phyloP scores from a whole-genome alignment of 2,888 invertebrate genomes.

The Reticulitermes lucifugus region DNA sequence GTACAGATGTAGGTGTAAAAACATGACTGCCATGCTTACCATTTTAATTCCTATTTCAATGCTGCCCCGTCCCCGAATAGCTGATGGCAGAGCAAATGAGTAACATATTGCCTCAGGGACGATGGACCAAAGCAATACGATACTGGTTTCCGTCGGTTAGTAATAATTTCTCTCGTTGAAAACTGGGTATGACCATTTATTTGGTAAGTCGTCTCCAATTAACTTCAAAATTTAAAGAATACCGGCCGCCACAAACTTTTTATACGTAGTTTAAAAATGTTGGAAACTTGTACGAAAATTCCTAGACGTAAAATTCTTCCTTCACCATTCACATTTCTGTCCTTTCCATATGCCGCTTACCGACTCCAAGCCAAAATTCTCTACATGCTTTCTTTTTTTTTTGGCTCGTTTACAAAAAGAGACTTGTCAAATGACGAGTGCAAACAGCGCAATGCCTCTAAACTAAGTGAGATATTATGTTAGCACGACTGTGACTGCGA shows the following conservation, averaged over 20 bases:
- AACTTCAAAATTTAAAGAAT: not conserved
- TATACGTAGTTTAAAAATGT: not conserved
- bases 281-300: slow-evolving; percentile 18
- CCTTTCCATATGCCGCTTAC: not conserved
- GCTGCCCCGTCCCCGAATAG: not conserved
- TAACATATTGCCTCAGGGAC: not conserved
- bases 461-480: too few species aligned
- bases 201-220: slow-evolving; percentile 27
- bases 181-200: slow-evolving; percentile 30
- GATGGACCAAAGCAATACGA: slow-evolving; percentile 23
- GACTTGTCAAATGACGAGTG: too few species aligned
- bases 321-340: not conserved
- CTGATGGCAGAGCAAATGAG: not conserved
- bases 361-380: too few species aligned
- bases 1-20: too few species aligned
- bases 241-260: not conserved
- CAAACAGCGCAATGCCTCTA: too few species aligned
- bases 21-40: too few species aligned
- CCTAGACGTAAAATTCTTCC: not conserved
- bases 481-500: too few species aligned
- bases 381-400: too few species aligned
- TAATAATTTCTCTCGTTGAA: not conserved
- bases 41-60: too few species aligned
- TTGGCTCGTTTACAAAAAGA: too few species aligned
- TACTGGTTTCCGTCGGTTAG: not conserved